Base-by-base conservation (phyloP, 2,888 invertebrate species). In the Chrysodeixis includens region DNA sequence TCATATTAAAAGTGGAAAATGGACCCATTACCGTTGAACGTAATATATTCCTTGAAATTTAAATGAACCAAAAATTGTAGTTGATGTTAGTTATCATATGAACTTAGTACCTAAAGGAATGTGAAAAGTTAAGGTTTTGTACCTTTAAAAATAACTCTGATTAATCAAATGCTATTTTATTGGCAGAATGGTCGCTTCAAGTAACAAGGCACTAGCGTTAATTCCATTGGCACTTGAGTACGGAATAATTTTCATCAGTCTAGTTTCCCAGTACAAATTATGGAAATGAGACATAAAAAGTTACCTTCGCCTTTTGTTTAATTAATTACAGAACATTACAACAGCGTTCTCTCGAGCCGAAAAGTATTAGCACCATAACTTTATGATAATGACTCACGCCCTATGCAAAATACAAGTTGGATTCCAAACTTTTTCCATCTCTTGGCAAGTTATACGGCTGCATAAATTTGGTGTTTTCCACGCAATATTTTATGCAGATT, bases 321-420 rank as follows among this genome's bases (percentile, higher is more conserved):
- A 49, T 49, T 49, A 49, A 49, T 49, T 20, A 20, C 18, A 49
- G 20, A 20, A 20, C 46, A 49, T 6, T 20, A 20, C 22, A 26
- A 12, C 9, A 55, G 30, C 54, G 18, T 69, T 74, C 60, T 69
- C 63, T 59, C 64, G 30, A 30, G 30, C 56, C 53, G 46, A 16
- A 54, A 14, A 55, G 30, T 49, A 62, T 57, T 60, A 68, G 69
- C 62, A 46, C 55, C 62, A 56, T 60, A 72, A 72, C 44, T 77
- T 77, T 73, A 69, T 80, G 82, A 78, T 81, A 86, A 86, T 83
- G 81, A 77, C 69, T 73, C 64, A 63, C 66, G 62, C 74, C 62
- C 69, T 40, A 62, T 65, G 32, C 63, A 72, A 69, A 65, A 65
- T 81, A 67, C 71, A 73, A 78, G 75, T 82, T 78, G 68, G 68